Evolutionary conservation across 1,140 invertebrate genomes (phyloP).

Genomic region (Aphidius gifuensis): DNA sequence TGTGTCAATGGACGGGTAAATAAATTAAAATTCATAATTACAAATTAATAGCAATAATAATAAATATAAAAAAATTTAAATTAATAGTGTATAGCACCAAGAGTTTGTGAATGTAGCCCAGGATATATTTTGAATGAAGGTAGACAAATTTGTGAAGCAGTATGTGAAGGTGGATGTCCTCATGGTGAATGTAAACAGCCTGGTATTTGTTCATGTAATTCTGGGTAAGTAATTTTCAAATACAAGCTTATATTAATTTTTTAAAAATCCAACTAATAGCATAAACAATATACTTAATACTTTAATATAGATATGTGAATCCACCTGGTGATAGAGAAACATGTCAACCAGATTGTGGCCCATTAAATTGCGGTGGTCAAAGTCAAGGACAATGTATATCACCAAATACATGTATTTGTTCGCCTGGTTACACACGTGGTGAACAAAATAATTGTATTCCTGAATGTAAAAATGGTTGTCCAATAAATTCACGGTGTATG

Average conservation of each 20-base stretch:
- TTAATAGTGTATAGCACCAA: slow-evolving; percentile 48
- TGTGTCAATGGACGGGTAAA: slow-evolving; percentile 44
- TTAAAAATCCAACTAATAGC: not conserved
- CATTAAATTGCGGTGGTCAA: slow-evolving; percentile 28
- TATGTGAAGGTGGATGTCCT: slow-evolving; percentile 45
- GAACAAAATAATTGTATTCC: slow-evolving; percentile 22
- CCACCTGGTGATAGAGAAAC: slow-evolving; percentile 35
- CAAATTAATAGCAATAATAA: no score
- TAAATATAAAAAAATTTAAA: no score
- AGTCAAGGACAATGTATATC: slow-evolving; percentile 35
- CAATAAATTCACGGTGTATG: slow-evolving; percentile 30
- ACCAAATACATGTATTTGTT: slow-evolving; percentile 38
- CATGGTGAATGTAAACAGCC: slow-evolving; percentile 45
- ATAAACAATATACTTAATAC: not conserved
- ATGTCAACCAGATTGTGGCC: slow-evolving; percentile 37
- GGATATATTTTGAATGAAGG: slow-evolving; percentile 56
- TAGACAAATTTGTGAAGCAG: slow-evolving; percentile 37
- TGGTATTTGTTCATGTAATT: slow-evolving; percentile 43
- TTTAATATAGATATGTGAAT: slow-evolving; percentile 36
- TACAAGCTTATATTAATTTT: not conserved
- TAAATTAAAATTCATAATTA: no score
- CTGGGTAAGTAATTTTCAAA: slow-evolving; percentile 34
- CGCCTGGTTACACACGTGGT: slow-evolving; percentile 30
- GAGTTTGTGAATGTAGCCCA: slow-evolving; percentile 60
- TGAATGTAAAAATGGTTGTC: slow-evolving; percentile 19